Conservation (phyloP, 2,888 invertebrate species). For the Trimorus sp. region DNA sequence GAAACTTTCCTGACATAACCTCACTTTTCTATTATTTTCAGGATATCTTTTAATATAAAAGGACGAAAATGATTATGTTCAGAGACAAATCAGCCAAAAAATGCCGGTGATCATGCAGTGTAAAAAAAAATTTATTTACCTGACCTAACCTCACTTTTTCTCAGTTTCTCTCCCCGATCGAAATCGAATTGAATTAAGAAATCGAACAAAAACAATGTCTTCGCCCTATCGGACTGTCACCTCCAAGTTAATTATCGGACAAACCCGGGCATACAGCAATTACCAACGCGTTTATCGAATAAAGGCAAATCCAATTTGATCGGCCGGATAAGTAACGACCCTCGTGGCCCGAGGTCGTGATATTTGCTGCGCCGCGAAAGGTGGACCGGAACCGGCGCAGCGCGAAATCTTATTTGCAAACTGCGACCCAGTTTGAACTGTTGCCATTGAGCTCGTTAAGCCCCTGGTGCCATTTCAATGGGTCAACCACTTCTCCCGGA, state of each 20-base stretch:
- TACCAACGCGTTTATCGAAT: conserved; percentile 7
- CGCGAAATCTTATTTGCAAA: conserved; percentile 79
- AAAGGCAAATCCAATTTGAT: conserved; percentile 25
- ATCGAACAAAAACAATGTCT: too few relatives aligned
- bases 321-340: conserved; percentile 11
- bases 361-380: conserved; percentile 26
- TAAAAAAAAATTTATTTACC: too few relatives aligned
- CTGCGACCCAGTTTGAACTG: conserved; percentile 64
- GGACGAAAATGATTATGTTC: too few relatives aligned
- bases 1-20: too few relatives aligned
- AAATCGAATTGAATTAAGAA: too few relatives aligned
- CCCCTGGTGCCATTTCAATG: conserved; percentile 70
- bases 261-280: not conserved
- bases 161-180: too few relatives aligned
- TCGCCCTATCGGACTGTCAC: too few relatives aligned
- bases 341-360: conserved; percentile 1
- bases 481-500: conserved; percentile 76
- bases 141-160: too few relatives aligned
- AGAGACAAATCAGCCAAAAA: too few relatives aligned
- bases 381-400: conserved; percentile 44
- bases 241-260: not conserved
- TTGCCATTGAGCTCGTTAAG: conserved; percentile 69
- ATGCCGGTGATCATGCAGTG: too few relatives aligned
- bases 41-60: too few relatives aligned
- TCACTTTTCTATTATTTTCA: too few relatives aligned